Evolutionary conservation across 2,888 invertebrate genomes (phyloP).

Genomic region (Drosophila picticornis): DNA sequence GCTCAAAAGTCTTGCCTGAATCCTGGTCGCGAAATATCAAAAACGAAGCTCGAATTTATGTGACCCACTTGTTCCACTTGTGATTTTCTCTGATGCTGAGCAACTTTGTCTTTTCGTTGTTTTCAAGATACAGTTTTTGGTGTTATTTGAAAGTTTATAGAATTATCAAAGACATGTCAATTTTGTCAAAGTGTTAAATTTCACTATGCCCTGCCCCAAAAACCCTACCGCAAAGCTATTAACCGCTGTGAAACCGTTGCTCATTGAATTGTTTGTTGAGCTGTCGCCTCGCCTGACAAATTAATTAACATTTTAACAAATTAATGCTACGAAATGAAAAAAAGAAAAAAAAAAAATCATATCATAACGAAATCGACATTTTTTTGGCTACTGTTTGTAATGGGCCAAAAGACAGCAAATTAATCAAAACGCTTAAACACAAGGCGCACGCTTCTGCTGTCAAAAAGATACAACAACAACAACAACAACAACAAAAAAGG

Average conservation of each 20-base stretch:
- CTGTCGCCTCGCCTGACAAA: conserved; percentile 69
- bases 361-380: conserved; percentile 34
- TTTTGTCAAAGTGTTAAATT: conserved; percentile 33
- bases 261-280: conserved; percentile 6
- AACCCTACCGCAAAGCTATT: not conserved
- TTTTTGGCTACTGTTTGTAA: conserved; percentile 64
- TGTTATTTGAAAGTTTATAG: not conserved
- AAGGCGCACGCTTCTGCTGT: conserved; percentile 75
- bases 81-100: conserved; percentile 27
- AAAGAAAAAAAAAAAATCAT: conserved; percentile 1
- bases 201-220: not conserved
- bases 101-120: not conserved
- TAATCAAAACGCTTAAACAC: conserved; percentile 67
- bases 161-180: conserved; percentile 30
- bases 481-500: conserved; percentile 27
- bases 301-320: conserved; percentile 76
- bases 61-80: conserved; percentile 2
- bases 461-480: conserved; percentile 49
- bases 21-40: conserved; percentile 40
- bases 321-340: conserved; percentile 42
- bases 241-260: not conserved
- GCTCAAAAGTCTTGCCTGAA: conserved; percentile 39
- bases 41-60: not conserved
- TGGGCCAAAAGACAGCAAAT: conserved; percentile 46
- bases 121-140: not conserved